Percentiles rank a stretch among this genome's conserved stretches.
phyloP scores from a whole-genome alignment of 2,797 vertebrate species.

The Sibirionetta formosa region DNA sequence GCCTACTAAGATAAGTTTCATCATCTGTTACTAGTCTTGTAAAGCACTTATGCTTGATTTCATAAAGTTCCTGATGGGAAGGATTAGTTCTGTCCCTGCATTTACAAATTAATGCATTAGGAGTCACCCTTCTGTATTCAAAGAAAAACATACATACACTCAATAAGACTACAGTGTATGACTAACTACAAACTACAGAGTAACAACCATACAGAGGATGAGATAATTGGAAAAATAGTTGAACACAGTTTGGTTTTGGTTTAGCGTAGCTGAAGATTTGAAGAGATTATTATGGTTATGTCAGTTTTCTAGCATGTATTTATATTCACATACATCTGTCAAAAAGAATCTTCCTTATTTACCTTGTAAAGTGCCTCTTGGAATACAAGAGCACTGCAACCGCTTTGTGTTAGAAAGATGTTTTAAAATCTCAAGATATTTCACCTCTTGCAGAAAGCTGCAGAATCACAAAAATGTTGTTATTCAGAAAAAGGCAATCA shows the following conservation, averaged over 20 bases:
- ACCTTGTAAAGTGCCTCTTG: conserved; percentile 83
- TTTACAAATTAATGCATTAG: conserved; percentile 19
- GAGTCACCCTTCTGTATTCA: background rate
- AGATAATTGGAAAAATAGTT: conserved; percentile 41
- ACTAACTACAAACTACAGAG: conserved; percentile 1
- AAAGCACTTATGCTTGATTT: background rate
- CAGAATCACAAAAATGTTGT: background rate
- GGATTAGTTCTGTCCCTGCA: conserved; percentile 3
- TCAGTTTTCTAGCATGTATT: conserved; percentile 30
- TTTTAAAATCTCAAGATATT: conserved; percentile 85
- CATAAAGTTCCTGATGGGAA: background rate
- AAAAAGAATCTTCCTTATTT: conserved; percentile 60
- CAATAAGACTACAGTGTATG: background rate
- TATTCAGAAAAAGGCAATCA: background rate
- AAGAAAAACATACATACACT: background rate
- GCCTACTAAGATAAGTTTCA: background rate
- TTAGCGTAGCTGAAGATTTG: conserved; percentile 21
- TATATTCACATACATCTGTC: conserved; percentile 40
- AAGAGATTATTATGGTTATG: conserved; percentile 45
- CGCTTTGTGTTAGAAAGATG: conserved; percentile 76
- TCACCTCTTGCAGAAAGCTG: conserved; percentile 85
- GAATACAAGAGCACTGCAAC: conserved; percentile 83
- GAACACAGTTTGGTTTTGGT: conserved; percentile 24
- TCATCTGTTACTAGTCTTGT: background rate
- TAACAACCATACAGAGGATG: conserved; percentile 9